Conservation (phyloP, 2,113 vertebrate species). For the Zapus hudsonius region DNA sequence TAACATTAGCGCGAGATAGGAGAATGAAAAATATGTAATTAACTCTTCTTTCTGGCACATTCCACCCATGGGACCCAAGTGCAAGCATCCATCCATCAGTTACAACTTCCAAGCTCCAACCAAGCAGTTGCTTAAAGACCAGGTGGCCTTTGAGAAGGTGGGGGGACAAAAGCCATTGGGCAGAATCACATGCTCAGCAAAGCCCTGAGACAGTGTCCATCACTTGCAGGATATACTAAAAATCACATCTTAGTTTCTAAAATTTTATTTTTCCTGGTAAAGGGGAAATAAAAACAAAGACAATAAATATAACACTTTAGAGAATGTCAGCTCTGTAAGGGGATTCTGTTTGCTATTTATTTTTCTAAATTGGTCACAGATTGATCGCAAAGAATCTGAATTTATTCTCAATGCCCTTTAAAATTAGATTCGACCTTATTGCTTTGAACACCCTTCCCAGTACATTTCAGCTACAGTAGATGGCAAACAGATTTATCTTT, state of each 20-base stretch:
- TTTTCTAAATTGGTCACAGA: constrained; percentile 66
- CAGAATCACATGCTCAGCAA: not conserved
- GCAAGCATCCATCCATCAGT: not conserved
- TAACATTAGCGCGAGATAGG: not conserved
- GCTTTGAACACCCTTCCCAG: constrained; percentile 50
- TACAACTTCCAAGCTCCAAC: not conserved
- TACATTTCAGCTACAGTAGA: constrained; percentile 36
- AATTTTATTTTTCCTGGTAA: constrained; percentile 35
- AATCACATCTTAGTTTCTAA: not conserved
- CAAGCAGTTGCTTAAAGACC: not conserved
- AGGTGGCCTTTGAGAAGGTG: not conserved
- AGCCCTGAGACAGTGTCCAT: not conserved
- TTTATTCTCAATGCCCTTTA: constrained; percentile 54
- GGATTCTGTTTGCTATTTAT: constrained; percentile 61
- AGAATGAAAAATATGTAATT: not conserved
- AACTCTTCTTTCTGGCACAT: not conserved
- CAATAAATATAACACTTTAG: constrained; percentile 57
- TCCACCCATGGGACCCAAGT: not conserved
- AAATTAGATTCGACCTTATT: constrained; percentile 65
- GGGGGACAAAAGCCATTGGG: not conserved
- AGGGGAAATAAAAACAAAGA: constrained; percentile 41
- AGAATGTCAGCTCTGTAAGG: not conserved
- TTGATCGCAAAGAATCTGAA: constrained; percentile 49
- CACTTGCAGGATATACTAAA: accelerated
- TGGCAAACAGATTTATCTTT: constrained; percentile 58